These are phyloP conservation scores for Tenrec ecaudatus DNA, from an alignment of 2,113 vertebrate species.

Conservation along the genomic window DNA sequence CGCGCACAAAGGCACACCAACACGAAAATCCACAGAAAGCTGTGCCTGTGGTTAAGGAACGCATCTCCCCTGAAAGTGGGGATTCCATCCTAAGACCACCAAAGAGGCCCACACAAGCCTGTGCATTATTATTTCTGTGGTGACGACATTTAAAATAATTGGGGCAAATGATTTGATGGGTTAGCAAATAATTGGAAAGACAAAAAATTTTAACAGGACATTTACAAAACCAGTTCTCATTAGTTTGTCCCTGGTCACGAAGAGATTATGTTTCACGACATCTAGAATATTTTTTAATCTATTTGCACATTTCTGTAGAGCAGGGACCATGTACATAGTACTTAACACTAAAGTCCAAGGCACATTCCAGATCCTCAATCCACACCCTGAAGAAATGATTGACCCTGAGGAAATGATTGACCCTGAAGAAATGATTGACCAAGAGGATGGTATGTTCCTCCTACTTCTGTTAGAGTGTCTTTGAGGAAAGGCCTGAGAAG, in stretches of 20 bases:
- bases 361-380: not conserved
- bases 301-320: not conserved
- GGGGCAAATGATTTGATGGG: not conserved
- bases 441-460: not conserved
- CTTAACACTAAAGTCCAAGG: not conserved
- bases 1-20: not conserved
- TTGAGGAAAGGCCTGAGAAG: not conserved
- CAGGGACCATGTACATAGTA: not conserved
- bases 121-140: not conserved
- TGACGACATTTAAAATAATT: not conserved
- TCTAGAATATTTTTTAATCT: not conserved
- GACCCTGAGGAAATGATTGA: not conserved
- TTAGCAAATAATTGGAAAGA: conserved; percentile 48
- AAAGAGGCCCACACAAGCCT: not conserved
- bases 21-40: not conserved
- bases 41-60: not conserved
- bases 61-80: not conserved
- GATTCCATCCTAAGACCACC: not conserved
- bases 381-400: not conserved
- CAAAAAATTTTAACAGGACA: conserved; percentile 1
- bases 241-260: not conserved
- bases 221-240: not conserved
- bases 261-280: not conserved
- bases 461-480: not conserved
- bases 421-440: not conserved